phyloP scores from a whole-genome alignment of 2,797 vertebrate species.

The Paguma larvata region DNA sequence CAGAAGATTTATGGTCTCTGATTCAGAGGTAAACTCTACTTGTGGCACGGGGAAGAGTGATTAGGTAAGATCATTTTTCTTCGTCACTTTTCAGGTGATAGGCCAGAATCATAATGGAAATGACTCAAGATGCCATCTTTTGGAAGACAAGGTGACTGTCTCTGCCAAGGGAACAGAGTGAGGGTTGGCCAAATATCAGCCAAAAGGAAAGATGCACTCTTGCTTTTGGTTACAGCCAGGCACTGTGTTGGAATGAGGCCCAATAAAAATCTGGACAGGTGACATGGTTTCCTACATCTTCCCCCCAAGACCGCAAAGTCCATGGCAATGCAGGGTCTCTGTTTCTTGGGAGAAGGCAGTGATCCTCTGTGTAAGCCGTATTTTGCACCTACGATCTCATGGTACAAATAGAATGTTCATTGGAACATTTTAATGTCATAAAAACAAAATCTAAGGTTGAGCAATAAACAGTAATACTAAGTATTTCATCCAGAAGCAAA shows the following conservation, averaged over 20 bases:
- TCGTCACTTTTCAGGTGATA: constrained; percentile 61
- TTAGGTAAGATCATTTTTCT: constrained; percentile 60
- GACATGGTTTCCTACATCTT: not conserved
- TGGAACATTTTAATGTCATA: constrained; percentile 30
- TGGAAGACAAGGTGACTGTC: not conserved
- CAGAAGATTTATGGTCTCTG: constrained; percentile 44
- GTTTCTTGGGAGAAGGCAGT: not conserved
- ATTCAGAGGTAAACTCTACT: constrained; percentile 45
- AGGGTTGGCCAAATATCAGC: not conserved
- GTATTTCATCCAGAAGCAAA: constrained; percentile 42
- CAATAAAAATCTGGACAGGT: not conserved
- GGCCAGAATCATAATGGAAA: constrained; percentile 66
- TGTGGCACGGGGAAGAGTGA: constrained; percentile 67
- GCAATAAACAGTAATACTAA: constrained; percentile 22
- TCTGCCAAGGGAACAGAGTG: not conserved
- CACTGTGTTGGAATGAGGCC: not conserved
- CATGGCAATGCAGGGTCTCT: not conserved
- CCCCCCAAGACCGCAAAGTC: not conserved
- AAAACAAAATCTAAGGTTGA: constrained; percentile 58
- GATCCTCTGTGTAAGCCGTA: not conserved
- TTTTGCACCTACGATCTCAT: constrained; percentile 11
- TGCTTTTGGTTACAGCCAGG: not conserved
- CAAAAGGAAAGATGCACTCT: not conserved
- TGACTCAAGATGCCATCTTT: constrained; percentile 43
- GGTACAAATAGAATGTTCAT: not conserved